Percentiles rank a stretch among this genome's conserved stretches.
Conservation (phyloP, 2,888 invertebrate species). For the Idaea dimidiata region DNA sequence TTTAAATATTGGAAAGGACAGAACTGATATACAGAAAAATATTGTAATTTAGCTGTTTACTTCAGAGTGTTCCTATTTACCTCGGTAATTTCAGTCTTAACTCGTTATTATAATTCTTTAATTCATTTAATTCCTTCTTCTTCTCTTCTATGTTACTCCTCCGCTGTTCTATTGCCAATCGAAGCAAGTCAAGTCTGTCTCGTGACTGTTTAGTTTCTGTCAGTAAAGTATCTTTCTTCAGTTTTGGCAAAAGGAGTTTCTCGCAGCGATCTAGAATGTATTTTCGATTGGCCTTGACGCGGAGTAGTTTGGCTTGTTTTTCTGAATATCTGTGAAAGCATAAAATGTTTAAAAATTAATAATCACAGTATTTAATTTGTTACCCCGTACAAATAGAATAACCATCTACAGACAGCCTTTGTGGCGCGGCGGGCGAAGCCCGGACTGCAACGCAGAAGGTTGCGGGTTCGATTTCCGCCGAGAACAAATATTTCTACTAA, state of each 20-base stretch:
- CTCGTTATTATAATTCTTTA: conserved; percentile 60
- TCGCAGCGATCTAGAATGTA: conserved; percentile 80
- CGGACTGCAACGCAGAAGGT: too few relatives aligned
- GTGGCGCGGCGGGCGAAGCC: too few relatives aligned
- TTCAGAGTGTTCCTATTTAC: neutral
- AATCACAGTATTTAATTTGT: neutral
- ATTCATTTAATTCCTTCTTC: conserved; percentile 45
- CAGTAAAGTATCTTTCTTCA: conserved; percentile 61
- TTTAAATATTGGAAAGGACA: too few relatives aligned
- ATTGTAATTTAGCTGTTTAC: too few relatives aligned
- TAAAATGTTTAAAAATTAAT: conserved; percentile 6
- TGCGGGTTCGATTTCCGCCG: too few relatives aligned
- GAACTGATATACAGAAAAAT: too few relatives aligned
- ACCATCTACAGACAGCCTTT: too few relatives aligned
- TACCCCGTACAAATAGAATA: too few relatives aligned
- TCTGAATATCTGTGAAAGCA: conserved; percentile 79
- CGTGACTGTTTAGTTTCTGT: conserved; percentile 67
- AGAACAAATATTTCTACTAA: too few relatives aligned
- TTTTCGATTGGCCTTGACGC: conserved; percentile 79
- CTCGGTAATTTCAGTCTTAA: conserved; percentile 60
- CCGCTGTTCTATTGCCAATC: conserved; percentile 69
- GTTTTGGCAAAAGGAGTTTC: conserved; percentile 56
- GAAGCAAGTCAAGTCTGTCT: conserved; percentile 64
- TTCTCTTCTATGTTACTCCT: conserved; percentile 57
- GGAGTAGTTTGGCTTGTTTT: conserved; percentile 81